A percentile compares a stretch with the other conserved stretches of the same genome.
phyloP scores from a whole-genome alignment of 2,797 vertebrate species.

The Agapornis canus region DNA sequence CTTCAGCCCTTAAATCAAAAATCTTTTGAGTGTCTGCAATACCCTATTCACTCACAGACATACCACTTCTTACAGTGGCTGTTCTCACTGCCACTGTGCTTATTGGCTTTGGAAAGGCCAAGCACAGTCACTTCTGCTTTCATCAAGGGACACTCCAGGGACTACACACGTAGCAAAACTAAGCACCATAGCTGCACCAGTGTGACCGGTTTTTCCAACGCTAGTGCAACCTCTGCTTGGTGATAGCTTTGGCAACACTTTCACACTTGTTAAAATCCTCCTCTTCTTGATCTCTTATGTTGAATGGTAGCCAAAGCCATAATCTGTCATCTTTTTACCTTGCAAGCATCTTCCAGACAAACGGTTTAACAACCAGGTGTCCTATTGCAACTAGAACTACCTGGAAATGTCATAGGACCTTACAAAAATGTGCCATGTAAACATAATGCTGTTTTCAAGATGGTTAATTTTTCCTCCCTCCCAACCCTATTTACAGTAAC shows the following conservation, averaged over 20 bases:
- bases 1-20: background rate
- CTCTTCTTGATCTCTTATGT: background rate
- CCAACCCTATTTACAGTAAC: background rate
- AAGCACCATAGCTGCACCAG: background rate
- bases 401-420: background rate
- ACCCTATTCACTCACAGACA: background rate
- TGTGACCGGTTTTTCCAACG: background rate
- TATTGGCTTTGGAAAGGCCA: background rate
- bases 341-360: background rate
- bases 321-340: background rate
- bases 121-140: background rate
- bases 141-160: background rate
- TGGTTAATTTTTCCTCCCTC: rapidly evolving
- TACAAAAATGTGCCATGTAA: background rate
- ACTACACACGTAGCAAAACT: rapidly evolving
- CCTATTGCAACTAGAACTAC: background rate
- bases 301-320: background rate
- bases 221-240: background rate
- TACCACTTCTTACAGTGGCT: background rate
- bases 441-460: background rate
- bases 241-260: background rate
- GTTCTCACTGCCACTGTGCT: background rate
- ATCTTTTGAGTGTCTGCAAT: background rate
- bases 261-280: background rate
- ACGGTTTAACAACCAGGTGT: background rate